Conservation (phyloP, 1,140 invertebrate species). For the Brachionus rotundiformis region DNA sequence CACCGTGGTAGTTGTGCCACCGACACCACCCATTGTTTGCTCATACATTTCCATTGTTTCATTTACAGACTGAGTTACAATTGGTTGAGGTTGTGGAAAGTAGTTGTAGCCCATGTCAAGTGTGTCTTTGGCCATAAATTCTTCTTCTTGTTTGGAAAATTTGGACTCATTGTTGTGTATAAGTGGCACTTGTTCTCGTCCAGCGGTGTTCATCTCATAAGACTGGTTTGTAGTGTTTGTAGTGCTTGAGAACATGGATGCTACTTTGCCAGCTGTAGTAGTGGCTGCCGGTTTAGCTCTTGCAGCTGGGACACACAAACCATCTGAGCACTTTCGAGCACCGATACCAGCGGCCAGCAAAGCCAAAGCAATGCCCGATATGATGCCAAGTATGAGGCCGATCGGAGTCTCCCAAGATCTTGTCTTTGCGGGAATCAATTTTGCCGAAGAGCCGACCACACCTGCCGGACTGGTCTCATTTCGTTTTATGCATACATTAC, state of each 20-base stretch:
- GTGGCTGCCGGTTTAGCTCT: neutral
- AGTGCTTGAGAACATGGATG: constrained; percentile 16
- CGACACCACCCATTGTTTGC: constrained; percentile 13
- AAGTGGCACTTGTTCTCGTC: constrained; percentile 23
- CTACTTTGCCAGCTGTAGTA: neutral
- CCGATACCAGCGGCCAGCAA: constrained; percentile 24
- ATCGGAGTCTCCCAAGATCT: neutral
- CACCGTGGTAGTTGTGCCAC: constrained; percentile 23
- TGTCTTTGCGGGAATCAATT: constrained; percentile 28
- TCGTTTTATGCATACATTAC: constrained; percentile 2
- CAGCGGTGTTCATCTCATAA: constrained; percentile 12
- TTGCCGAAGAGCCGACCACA: neutral
- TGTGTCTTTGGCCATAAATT: constrained; percentile 21
- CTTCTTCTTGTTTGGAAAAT: constrained; percentile 46
- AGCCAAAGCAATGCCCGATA: constrained; percentile 42
- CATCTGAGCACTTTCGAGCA: constrained; percentile 40
- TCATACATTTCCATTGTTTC: constrained; percentile 52
- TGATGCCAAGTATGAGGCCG: constrained; percentile 35
- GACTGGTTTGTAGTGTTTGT: constrained; percentile 45
- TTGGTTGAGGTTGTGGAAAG: neutral
- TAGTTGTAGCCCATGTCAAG: constrained; percentile 42
- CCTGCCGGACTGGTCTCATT: neutral
- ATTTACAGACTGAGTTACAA: constrained; percentile 30
- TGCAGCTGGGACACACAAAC: constrained; percentile 16
- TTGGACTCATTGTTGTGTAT: neutral